Base-by-base conservation (phyloP, 2,888 invertebrate genomes). In the Girardia tigrina region DNA sequence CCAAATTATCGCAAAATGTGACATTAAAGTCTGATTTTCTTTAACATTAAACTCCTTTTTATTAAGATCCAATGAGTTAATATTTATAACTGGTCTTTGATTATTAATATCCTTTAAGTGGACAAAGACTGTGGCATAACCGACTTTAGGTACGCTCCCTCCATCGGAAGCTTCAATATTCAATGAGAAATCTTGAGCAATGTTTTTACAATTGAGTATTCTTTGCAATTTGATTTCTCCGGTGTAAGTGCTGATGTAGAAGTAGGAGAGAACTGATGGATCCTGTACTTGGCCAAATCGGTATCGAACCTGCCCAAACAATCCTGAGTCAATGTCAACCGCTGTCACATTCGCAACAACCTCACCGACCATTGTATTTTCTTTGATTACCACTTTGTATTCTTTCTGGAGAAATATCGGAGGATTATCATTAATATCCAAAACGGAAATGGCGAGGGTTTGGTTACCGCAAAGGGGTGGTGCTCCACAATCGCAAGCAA, bases 261-360 rank as follows among this genome's bases (percentile, higher is more conserved):
- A 74, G 27, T 74, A 56, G 23, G 26, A 26, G n/a, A 71, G 26
- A 12, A 74, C 74, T 12, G 42, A 27, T 27, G 28, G 70, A 73
- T 74, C 74, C 16, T 74, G 74, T 6, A 73, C 73, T 27, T 74
- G 74, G 4, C 74, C 74, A 23, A 74, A 74, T 14, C 70, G 70
- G 26, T 74, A 74, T 23, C 56, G 42, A 69, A 74, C 73, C n/a
- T 74, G 74, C 4, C 74, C 74, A 26, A 71, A 74, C 6, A 27
- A 23, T 20, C 74, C 74, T 6, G 74, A 73, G 23, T 74, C 74
- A 8, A 69, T 73, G 70, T 74, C 74, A 14, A 56, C 56, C 20
- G 74, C 74, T 16, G 20, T 42, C 2, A 74, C 70, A 14, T 56
- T 14, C 26, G 70, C 72, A 71, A 74, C 42, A 6, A 74, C 74